These are phyloP conservation scores for Apamea monoglypha DNA, from an alignment of 2,888 invertebrate species.

Conservation along the genomic window DNA sequence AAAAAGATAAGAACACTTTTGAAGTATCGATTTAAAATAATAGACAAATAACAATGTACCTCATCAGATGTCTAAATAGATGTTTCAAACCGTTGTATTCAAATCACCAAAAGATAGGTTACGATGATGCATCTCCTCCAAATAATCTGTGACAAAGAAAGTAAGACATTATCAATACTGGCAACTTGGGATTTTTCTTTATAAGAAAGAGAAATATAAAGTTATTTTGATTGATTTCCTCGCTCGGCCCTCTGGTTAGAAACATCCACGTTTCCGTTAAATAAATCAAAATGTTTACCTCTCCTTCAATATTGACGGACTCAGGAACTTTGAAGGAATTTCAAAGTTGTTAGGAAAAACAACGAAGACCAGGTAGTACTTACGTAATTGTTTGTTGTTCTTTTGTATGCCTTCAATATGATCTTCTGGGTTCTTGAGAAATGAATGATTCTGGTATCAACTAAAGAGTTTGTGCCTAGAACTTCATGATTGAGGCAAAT, in stretches of 20 bases:
- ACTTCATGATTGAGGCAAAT: not conserved
- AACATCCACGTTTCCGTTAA: conserved; percentile 18
- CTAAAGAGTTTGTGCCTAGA: not conserved
- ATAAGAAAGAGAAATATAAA: conserved; percentile 22
- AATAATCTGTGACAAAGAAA: not conserved
- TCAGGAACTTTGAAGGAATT: conserved; percentile 5
- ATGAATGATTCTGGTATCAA: not conserved
- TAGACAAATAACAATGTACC: not conserved
- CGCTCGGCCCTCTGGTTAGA: not conserved
- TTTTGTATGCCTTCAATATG: conserved; percentile 24
- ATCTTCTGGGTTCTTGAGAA: conserved; percentile 8
- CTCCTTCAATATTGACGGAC: conserved; percentile 14
- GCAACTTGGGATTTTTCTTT: not conserved
- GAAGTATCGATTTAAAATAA: not conserved
- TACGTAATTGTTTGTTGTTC: conserved; percentile 23
- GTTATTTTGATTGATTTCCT: conserved; percentile 22
- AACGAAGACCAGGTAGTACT: not conserved
- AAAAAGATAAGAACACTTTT: not conserved
- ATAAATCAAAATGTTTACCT: conserved; percentile 47
- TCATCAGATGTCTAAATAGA: not conserved
- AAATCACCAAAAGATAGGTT: not conserved
- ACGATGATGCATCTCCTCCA: not conserved
- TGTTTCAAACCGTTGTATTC: not conserved
- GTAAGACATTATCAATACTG: not conserved
- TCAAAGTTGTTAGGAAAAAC: conserved; percentile 38